A percentile compares a stretch with the other conserved stretches of the same genome.
These are phyloP conservation scores for Rhopalosiphum nymphaeae DNA, from an alignment of 2,888 invertebrate species.

Conservation along the genomic window DNA sequence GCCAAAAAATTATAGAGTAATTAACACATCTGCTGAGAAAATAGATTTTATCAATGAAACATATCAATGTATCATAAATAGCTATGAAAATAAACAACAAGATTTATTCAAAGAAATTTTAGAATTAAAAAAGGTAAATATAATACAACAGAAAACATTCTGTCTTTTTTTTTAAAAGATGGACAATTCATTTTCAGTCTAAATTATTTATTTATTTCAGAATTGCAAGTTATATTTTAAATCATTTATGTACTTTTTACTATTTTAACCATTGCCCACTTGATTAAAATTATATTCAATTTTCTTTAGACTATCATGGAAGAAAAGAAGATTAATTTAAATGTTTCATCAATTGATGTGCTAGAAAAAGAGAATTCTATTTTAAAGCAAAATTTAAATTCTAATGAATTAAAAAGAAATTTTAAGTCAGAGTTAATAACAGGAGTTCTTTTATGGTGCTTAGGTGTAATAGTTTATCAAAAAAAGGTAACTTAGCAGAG, in stretches of 20 bases:
- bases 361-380: background rate
- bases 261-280: background rate
- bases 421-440: background rate
- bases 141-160: background rate
- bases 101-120: slow-evolving; percentile 5
- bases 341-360: background rate
- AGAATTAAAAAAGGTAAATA: slow-evolving; percentile 14
- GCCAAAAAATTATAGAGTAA: background rate
- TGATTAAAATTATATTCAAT: background rate
- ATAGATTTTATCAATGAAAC: background rate
- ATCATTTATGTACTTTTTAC: background rate
- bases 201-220: background rate
- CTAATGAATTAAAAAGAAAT: background rate
- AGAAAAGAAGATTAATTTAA: background rate
- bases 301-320: background rate
- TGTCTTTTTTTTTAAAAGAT: background rate
- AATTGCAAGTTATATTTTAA: background rate
- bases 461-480: background rate
- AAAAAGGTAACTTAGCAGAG: background rate
- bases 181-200: background rate
- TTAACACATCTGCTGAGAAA: background rate
- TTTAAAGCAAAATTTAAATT: background rate
- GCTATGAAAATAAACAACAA: slow-evolving; percentile 3
- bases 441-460: background rate
- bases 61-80: background rate